Conservation (phyloP, 2,797 vertebrate genomes). For the Phoxinus dragarum region DNA sequence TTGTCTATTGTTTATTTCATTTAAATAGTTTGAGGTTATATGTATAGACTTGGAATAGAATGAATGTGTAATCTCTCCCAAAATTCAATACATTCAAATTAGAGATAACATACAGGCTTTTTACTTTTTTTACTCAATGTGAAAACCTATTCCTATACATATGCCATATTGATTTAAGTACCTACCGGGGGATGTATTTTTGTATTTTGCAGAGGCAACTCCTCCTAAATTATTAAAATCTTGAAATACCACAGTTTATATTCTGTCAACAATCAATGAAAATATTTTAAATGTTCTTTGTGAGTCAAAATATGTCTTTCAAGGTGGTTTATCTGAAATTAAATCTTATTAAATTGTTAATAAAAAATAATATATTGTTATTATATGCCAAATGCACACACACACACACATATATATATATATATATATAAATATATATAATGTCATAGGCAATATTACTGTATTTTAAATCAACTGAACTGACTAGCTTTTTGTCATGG, state of each 20-base stretch:
- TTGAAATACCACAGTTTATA: neutral
- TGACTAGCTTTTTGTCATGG: neutral
- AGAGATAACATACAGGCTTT: neutral
- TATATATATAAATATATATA: neutral
- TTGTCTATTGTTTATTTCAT: neutral
- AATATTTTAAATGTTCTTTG: neutral
- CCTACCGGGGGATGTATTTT: neutral
- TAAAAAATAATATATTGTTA: neutral
- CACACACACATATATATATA: no score
- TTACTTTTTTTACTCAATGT: conserved; percentile 14
- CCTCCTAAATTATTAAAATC: conserved; percentile 15
- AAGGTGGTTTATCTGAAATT: neutral
- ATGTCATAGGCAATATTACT: neutral
- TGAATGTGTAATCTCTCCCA: neutral
- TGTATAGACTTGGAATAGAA: neutral
- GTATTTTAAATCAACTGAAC: neutral
- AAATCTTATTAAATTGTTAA: neutral
- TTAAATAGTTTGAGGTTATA: neutral
- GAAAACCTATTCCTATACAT: neutral
- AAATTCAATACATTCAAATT: conserved; percentile 8
- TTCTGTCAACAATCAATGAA: neutral
- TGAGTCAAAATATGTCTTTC: neutral
- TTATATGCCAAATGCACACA: neutral
- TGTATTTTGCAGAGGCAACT: conserved; percentile 16
- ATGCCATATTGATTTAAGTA: neutral